Base-by-base conservation (phyloP, 2,797 vertebrate genomes). In the Scolopax bukidnonensis region DNA sequence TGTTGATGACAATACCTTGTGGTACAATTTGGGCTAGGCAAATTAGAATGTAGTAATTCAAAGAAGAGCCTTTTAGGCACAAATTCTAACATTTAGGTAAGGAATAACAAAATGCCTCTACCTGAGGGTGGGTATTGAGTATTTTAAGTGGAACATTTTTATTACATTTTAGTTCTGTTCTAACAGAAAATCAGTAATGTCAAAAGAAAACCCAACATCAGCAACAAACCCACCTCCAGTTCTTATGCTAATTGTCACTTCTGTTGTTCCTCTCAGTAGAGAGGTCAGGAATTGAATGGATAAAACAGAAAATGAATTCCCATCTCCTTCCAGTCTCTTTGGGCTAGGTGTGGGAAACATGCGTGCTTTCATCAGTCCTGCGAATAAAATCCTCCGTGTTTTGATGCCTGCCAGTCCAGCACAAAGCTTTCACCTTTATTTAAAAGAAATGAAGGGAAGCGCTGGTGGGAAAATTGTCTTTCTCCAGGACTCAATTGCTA, bases 231-330 rank as follows among this genome's bases (percentile, higher is more conserved):
- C 27, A 45, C 36, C 64, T 88, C 41, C n/a, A 40, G 16, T 76
- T 71, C 59, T 89, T 88, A 75, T 61, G 69, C 56, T 84, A 60
- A 74, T 84, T 76, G 56, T 91, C 2, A 67, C 80, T 94, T 94
- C 71, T 85, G 56, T 76, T 87, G 8, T 80, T 84, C 65, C 16
- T 84, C 36, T 90, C 33, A 32, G 70, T 45, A 74, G 77, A 86
- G 59, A 67, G 70, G 60, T 83, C 60, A 90, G 60, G 36, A 95
- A 90, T 67, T 71, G 68, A 93, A 83, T 78, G 53, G 38, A 48
- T 87, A 74, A 84, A 90, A 40, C 16, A 64, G 56, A 83, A 92
- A 69, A 95, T 85, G 4, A 95, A 87, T 82, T 93, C n/a, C 45
- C 11, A 12, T 80, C 78, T 87, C 74, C 41, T 93, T 88, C 60